Percentiles rank a stretch among this genome's conserved stretches.
Conservation (phyloP, 2,888 invertebrate species). For the Abscondita cerata region DNA sequence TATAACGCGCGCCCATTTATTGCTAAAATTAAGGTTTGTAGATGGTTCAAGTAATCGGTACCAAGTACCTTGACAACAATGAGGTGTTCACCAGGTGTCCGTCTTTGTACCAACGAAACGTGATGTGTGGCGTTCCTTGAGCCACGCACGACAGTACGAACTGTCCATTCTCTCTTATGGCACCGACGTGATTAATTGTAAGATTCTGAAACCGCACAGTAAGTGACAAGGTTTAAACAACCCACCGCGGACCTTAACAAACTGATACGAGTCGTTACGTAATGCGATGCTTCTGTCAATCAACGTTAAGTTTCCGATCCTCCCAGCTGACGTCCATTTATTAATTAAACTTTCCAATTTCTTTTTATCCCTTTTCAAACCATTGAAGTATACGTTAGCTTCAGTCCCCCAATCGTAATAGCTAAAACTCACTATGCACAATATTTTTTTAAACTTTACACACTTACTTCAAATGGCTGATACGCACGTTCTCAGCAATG, state of each 20-base stretch:
- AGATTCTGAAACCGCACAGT: conserved; percentile 59
- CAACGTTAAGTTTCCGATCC: conserved; percentile 66
- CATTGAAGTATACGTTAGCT: conserved; percentile 63
- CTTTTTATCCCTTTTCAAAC: conserved; percentile 62
- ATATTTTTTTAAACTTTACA: no score
- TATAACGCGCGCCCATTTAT: conserved; percentile 70
- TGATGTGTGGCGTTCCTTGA: conserved; percentile 76
- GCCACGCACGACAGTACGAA: conserved; percentile 81
- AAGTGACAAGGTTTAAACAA: neutral
- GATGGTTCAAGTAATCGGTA: neutral
- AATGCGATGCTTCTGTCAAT: conserved; percentile 73
- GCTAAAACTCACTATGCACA: conserved; percentile 34
- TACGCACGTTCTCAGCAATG: conserved; percentile 10
- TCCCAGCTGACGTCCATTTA: conserved; percentile 66
- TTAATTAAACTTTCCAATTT: conserved; percentile 63
- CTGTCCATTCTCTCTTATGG: conserved; percentile 74
- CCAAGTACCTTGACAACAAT: conserved; percentile 70
- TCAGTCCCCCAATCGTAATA: conserved; percentile 58
- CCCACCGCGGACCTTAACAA: conserved; percentile 66
- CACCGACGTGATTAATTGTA: conserved; percentile 60
- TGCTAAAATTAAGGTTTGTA: conserved; percentile 56
- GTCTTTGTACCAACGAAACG: conserved; percentile 85
- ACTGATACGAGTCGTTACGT: conserved; percentile 74
- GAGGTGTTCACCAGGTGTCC: conserved; percentile 77
- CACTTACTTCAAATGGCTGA: conserved; percentile 17